Evolutionary conservation across 1,140 invertebrate genomes (phyloP), one percentile per base, ranked within the genome.

Genomic region (Lethrus apterus): DNA sequence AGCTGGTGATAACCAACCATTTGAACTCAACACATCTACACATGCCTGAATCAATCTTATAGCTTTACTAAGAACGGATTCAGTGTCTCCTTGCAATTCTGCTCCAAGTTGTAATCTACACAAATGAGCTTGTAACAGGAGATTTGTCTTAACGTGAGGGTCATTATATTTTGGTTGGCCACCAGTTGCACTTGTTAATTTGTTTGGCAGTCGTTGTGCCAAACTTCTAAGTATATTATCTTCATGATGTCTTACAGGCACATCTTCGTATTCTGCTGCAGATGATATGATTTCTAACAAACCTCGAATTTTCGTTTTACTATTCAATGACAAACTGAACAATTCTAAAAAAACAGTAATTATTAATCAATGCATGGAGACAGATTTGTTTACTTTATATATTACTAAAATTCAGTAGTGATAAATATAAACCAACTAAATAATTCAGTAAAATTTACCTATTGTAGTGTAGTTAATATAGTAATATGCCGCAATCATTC

Each of bases 381-480:
- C n/a, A 26, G 7, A 26, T 26, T 7, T 7, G n/a, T 26, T 26
- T 26, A 26, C 24, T 34, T 34, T 26, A 26, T 29, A 20, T 9
- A 24, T 41, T 24, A 41, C 7, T 34, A 15, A n/a, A 7, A n/a
- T 14, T 34, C 32, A n/a, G 32, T 34, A 14, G 13, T 34, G 7
- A 34, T 7, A 26, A 32, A 14, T 11, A 9, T 32, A 11, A 2
- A 11, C n/a, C 17, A 11, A 32, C 9, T 41, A 41, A 29, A 29
- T 13, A 3, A 10, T 32, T 32, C 31, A 4, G 31, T n/a, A 13
- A 44, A 31, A 62, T 71, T 69, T 66, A 89, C 85, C 86, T 51
- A 99, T 99, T 0, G 97, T 99, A 0, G 94, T 96, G 58, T 99
- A 99, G 70, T 98, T 98, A 53, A 99, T 99, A 65, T 99, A 99